phyloP scores from a whole-genome alignment of 2,888 invertebrate genomes.

The Drosophila kuntzei region DNA sequence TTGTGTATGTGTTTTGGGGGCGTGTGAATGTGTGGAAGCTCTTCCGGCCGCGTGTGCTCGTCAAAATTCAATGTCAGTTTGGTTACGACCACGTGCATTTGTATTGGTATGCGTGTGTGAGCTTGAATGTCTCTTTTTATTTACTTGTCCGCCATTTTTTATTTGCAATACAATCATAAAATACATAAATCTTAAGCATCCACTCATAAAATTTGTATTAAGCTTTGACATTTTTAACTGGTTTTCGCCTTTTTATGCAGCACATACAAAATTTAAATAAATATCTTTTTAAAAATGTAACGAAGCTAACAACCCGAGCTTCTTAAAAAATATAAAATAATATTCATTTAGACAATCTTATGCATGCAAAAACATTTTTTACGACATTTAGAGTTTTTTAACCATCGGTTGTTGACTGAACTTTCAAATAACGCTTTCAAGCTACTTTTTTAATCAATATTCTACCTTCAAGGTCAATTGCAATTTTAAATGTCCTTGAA shows the following conservation, averaged over 20 bases:
- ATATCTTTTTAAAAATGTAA: conserved; percentile 3
- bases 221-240: conserved; percentile 28
- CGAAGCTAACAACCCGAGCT: neutral
- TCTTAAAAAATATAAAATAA: neutral
- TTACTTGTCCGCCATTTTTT: conserved; percentile 68
- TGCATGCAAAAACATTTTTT: neutral
- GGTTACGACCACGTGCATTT: conserved; percentile 39
- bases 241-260: conserved; percentile 19
- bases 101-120: conserved; percentile 18
- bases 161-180: conserved; percentile 30
- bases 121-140: conserved; percentile 43
- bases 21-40: conserved; percentile 42
- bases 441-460: neutral
- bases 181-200: conserved; percentile 30
- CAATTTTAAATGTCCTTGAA: neutral
- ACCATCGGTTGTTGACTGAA: neutral
- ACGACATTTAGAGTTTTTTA: neutral
- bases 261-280: conserved; percentile 20
- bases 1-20: conserved; percentile 23
- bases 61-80: conserved; percentile 82
- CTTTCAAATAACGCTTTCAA: neutral
- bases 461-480: conserved; percentile 16
- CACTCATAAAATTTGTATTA: conserved; percentile 52
- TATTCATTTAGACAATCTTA: neutral
- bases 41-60: conserved; percentile 65